Evolutionary conservation across 1,140 invertebrate species (phyloP).

Genomic region (Coenobita brevimanus): DNA sequence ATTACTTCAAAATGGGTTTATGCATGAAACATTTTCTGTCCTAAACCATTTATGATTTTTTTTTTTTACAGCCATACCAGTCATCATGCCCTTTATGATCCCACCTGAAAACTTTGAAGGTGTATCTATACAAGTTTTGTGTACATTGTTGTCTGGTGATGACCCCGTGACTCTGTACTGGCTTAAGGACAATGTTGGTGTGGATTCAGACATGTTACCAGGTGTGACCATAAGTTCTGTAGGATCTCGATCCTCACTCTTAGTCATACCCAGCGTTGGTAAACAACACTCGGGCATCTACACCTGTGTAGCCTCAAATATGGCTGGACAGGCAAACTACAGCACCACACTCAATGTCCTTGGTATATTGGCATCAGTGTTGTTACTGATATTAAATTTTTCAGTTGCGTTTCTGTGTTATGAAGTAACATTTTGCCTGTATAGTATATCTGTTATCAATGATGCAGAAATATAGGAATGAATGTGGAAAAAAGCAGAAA

Average conservation of each 20-base stretch:
- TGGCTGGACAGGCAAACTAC: slow-evolving; percentile 71
- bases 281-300: slow-evolving; percentile 71
- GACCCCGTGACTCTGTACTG: slow-evolving; percentile 53
- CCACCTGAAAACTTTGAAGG: slow-evolving; percentile 62
- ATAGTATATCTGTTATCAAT: too few species aligned
- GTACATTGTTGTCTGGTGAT: slow-evolving; percentile 55
- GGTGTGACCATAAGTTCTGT: slow-evolving; percentile 33
- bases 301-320: slow-evolving; percentile 71
- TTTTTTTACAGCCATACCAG: slow-evolving; percentile 44
- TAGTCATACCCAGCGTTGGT: slow-evolving; percentile 46
- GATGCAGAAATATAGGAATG: too few species aligned
- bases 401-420: slow-evolving; percentile 4
- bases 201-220: slow-evolving; percentile 25
- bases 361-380: slow-evolving; percentile 45
- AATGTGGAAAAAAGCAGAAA: too few species aligned
- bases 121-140: slow-evolving; percentile 51
- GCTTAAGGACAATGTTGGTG: slow-evolving; percentile 51
- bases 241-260: slow-evolving; percentile 36
- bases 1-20: too few species aligned
- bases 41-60: too few species aligned
- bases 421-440: too few species aligned
- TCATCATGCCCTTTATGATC: slow-evolving; percentile 61
- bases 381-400: not conserved
- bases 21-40: too few species aligned
- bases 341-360: slow-evolving; percentile 71